Percentiles rank a stretch among this genome's conserved stretches.
These are phyloP conservation scores for Phymorhynchus buccinoides DNA, from an alignment of 1,140 invertebrate species.

Conservation along the genomic window DNA sequence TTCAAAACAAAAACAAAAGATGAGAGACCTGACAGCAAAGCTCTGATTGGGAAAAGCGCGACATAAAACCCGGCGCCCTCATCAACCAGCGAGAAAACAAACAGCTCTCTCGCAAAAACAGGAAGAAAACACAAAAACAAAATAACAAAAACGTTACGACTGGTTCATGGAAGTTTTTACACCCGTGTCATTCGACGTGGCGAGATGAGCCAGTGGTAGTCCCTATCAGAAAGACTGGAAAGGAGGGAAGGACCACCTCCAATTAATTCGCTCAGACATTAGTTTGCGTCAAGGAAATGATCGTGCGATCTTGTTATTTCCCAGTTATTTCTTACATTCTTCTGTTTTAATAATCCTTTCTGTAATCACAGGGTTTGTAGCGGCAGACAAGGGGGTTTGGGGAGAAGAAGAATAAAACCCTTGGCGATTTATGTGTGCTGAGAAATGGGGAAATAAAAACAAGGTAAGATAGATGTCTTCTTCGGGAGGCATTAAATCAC, in stretches of 20 bases:
- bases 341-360: not conserved
- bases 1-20: too few relatives aligned
- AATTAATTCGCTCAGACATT: not conserved
- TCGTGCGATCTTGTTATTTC: not conserved
- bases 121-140: too few relatives aligned
- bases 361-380: constrained; percentile 11
- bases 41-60: not conserved
- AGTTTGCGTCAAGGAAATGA: not conserved
- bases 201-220: not conserved
- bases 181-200: not conserved
- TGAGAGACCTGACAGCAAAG: too few relatives aligned
- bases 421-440: not conserved
- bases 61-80: not conserved
- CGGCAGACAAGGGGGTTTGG: not conserved
- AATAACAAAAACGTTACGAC: constrained; percentile 7
- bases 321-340: not conserved
- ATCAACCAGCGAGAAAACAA: not conserved
- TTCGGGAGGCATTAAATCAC: not conserved
- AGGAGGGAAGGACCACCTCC: not conserved
- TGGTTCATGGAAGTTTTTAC: constrained; percentile 12
- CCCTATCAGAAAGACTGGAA: too few relatives aligned
- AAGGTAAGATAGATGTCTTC: not conserved
- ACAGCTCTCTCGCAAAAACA: too few relatives aligned
- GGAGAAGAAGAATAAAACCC: too few relatives aligned
- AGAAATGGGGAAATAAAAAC: not conserved